Conservation (phyloP, 2,797 vertebrate genomes). For the Tokudaia muenninki region DNA sequence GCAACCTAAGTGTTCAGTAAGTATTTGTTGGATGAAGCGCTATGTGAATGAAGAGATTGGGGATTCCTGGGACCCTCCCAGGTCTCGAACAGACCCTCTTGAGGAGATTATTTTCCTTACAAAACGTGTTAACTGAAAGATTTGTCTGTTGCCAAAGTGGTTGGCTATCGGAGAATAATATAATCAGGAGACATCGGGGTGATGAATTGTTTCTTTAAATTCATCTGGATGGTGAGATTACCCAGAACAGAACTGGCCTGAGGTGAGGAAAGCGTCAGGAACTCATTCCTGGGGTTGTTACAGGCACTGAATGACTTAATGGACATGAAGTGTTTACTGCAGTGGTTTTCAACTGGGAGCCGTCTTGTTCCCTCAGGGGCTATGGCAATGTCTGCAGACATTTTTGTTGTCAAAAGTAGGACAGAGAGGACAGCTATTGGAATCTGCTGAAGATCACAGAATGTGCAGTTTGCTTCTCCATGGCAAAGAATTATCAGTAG, state of each 20-base stretch:
- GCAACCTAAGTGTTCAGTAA: neutral
- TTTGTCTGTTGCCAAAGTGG: conserved; percentile 3
- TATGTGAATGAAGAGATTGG: neutral
- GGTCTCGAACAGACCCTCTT: neutral
- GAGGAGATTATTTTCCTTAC: neutral
- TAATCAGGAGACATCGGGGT: conserved; percentile 58
- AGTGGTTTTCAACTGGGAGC: neutral
- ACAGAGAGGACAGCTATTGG: neutral
- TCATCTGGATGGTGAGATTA: conserved; percentile 41
- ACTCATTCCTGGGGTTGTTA: neutral
- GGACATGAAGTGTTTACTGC: neutral
- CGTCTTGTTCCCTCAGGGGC: neutral
- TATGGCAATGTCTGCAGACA: neutral
- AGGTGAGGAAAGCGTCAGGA: neutral
- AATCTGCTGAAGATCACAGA: neutral
- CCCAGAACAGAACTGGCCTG: neutral
- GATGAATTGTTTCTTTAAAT: conserved; percentile 50
- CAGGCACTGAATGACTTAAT: neutral
- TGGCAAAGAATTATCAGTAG: neutral
- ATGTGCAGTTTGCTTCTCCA: neutral
- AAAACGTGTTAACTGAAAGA: conserved; percentile 22
- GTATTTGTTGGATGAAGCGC: neutral
- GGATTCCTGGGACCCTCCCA: conserved; percentile 2
- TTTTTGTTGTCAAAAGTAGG: neutral
- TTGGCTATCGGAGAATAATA: conserved; percentile 30